A percentile compares a stretch with the other conserved stretches of the same genome.
Conservation (phyloP, 2,888 invertebrate species). For the Chymomyza fuscimana region DNA sequence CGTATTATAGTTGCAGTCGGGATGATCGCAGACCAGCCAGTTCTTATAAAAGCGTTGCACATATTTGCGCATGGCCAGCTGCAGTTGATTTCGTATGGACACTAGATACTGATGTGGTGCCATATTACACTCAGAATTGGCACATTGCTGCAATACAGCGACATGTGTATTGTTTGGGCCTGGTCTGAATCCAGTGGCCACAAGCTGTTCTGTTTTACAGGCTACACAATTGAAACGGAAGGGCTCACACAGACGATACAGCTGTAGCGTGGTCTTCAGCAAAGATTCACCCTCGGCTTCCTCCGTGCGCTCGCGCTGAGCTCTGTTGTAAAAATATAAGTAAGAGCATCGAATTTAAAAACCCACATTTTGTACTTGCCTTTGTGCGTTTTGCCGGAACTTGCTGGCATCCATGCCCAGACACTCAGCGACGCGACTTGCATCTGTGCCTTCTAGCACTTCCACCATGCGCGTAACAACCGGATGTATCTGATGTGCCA, state of each 20-base stretch:
- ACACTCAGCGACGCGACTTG: conserved; percentile 92
- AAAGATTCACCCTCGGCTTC: conserved; percentile 78
- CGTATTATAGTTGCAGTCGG: conserved; percentile 88
- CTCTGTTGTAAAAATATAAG: conserved; percentile 32
- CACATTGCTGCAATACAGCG: conserved; percentile 84
- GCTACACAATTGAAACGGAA: conserved; percentile 84
- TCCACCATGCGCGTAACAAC: conserved; percentile 97
- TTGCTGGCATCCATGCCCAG: conserved; percentile 86
- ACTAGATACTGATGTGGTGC: conserved; percentile 85
- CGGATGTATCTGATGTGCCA: conserved; percentile 97
- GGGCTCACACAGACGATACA: conserved; percentile 83
- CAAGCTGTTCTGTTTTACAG: conserved; percentile 82
- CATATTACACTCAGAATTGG: conserved; percentile 85
- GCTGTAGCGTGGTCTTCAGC: conserved; percentile 79
- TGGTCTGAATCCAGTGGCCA: conserved; percentile 82
- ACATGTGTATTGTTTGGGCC: conserved; percentile 77
- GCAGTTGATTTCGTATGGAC: conserved; percentile 87
- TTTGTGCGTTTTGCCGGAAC: conserved; percentile 79
- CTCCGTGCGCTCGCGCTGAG: conserved; percentile 80
- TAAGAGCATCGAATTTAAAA: not conserved
- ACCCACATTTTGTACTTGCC: conserved; percentile 53
- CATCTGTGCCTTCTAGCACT: conserved; percentile 96
- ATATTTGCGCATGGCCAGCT: conserved; percentile 84
- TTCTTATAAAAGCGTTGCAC: conserved; percentile 89
- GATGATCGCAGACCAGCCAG: conserved; percentile 94